Percentiles rank a stretch among this genome's conserved stretches.
phyloP scores from a whole-genome alignment of 2,113 vertebrate genomes.

The Ardeotis arabs region DNA sequence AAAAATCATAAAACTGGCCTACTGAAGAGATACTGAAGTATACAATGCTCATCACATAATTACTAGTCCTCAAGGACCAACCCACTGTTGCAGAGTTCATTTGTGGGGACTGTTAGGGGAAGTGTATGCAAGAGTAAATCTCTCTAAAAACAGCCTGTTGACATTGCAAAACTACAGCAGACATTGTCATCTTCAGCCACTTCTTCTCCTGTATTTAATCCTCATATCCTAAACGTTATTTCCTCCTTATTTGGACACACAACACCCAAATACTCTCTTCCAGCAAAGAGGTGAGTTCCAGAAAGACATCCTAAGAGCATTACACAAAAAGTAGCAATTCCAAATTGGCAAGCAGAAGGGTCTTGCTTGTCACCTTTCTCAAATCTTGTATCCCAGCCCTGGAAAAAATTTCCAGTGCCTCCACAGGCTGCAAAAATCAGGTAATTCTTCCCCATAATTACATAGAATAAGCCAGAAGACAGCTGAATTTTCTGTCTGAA shows the following conservation, averaged over 20 bases:
- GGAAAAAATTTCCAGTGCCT: not conserved
- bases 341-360: not conserved
- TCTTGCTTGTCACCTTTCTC: not conserved
- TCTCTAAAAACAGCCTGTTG: not conserved
- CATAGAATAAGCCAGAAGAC: not conserved
- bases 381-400: not conserved
- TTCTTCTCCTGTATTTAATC: not conserved
- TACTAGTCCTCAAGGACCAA: not conserved
- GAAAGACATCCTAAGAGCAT: not conserved
- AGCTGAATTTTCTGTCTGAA: not conserved
- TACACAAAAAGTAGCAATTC: not conserved
- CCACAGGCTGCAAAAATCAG: not conserved
- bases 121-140: rapidly evolving
- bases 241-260: not conserved
- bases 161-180: not conserved
- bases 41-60: rapidly evolving
- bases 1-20: not conserved
- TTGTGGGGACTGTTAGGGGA: not conserved
- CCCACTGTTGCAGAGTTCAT: not conserved
- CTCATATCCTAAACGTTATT: not conserved
- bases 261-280: not conserved
- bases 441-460: not conserved
- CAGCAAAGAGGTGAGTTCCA: not conserved
- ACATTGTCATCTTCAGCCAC: not conserved
- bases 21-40: not conserved